These are phyloP conservation scores for Yoshiicerus persimilis DNA, from an alignment of 1,140 invertebrate species.

Conservation along the genomic window DNA sequence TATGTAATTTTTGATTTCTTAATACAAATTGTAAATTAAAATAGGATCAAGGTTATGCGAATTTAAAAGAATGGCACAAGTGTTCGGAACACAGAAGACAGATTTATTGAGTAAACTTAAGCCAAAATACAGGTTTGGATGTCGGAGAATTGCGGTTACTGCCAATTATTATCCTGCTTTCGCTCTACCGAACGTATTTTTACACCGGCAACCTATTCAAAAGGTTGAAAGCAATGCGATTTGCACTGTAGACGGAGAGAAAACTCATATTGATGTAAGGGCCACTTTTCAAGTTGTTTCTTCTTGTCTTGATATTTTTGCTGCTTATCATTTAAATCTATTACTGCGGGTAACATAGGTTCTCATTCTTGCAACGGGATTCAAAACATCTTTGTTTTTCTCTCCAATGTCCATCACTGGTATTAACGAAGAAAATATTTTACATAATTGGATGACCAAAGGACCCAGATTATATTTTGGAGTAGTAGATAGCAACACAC, in stretches of 20 bases:
- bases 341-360: neutral
- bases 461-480: neutral
- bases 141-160: constrained; percentile 21
- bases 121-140: constrained; percentile 31
- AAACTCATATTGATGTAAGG: constrained; percentile 26
- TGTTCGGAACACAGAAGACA: neutral
- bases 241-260: neutral
- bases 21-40: neutral
- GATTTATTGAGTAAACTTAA: neutral
- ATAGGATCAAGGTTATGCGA: neutral
- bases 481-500: neutral
- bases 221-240: constrained; percentile 2
- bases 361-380: neutral
- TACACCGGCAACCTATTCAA: constrained; percentile 11
- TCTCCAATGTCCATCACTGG: neutral
- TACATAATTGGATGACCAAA: neutral
- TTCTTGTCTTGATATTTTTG: too few relatives aligned
- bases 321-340: neutral
- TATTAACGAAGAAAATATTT: neutral
- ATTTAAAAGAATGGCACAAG: neutral
- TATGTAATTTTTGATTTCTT: neutral
- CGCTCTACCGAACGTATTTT: constrained; percentile 5
- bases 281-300: too few relatives aligned
- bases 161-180: constrained; percentile 27
- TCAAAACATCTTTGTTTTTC: neutral